phyloP scores from a whole-genome alignment of 2,113 vertebrate species.

The Empidonax alnorum region DNA sequence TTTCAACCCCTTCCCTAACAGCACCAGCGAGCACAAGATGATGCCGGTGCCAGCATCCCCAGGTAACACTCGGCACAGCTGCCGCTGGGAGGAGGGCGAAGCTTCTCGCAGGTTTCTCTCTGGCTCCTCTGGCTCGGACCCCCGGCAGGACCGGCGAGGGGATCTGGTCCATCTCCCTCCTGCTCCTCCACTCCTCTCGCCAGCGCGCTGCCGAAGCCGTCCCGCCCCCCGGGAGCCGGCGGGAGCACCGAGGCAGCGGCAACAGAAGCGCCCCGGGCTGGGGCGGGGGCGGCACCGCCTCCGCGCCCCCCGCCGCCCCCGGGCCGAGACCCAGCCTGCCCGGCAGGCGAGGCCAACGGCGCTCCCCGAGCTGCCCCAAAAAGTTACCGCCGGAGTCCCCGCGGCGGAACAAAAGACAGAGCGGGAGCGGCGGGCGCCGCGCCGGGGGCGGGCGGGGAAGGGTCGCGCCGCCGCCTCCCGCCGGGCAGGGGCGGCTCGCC shows the following conservation, averaged over 20 bases:
- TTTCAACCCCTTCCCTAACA: background rate
- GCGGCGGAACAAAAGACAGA: conserved; percentile 37
- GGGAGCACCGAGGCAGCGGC: background rate
- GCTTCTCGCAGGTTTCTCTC: background rate
- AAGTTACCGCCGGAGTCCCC: background rate
- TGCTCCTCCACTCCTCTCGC: background rate
- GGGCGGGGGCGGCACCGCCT: background rate
- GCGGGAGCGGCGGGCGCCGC: background rate
- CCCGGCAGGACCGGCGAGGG: background rate
- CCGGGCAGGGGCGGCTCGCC: background rate
- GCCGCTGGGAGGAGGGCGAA: background rate
- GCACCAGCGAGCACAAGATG: fast-evolving
- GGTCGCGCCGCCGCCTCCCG: background rate
- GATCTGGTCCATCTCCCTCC: background rate
- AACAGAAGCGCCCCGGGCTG: background rate
- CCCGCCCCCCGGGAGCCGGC: background rate
- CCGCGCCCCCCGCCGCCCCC: background rate
- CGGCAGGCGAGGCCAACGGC: background rate
- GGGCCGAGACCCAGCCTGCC: background rate
- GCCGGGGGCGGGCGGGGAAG: background rate
- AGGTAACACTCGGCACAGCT: background rate
- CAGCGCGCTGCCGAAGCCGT: background rate
- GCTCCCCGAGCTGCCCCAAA: background rate
- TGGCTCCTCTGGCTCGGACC: background rate
- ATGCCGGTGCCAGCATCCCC: background rate